Evolutionary conservation across 2,113 vertebrate species (phyloP), one percentile per base, ranked within the genome.

Genomic region (Pterocles gutturalis): DNA sequence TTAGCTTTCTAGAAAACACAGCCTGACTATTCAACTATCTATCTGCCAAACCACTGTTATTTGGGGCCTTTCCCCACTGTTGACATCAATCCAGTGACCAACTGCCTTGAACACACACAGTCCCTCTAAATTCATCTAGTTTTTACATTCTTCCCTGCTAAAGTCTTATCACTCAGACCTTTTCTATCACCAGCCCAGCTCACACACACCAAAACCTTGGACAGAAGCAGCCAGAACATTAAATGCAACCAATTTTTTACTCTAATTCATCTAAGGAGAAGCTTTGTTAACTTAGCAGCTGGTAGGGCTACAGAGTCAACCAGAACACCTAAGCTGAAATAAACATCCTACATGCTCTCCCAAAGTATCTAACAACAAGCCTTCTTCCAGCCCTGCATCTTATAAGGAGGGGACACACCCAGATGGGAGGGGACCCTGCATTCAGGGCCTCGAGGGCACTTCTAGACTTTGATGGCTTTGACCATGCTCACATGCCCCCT

Each of bases 281-380:
- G 7, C 2, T n/a, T 3, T 36, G 3, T 26, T 84, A 34, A 8
- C 9, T 85, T 31, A 78, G 5, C 3, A 84, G 10, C 5, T 13
- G 0, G 1, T 3, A 28, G 4, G 1, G 1, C 7, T 48, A 17
- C 5, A 5, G 8, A 38, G 12, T 5, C 20, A 5, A 70, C 1
- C 2, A 8, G 3, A 3, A 38, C 5, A 4, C 5, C 57, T 7
- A 55, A 60, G 2, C 3, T 7, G 3, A 46, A 28, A 1, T 1
- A 0, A 0, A 19, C 17, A 49, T 1, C 2, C 25, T 5, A 0
- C 0, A 15, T 0, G 0, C 14, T 46, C 26, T 7, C 17, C 5
- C 1, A 64, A 55, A 64, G 7, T 5, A 29, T 2, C 11, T 64
- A 2, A n/a, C 2, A 76, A 1, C 2, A 93, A 36, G 4, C 0